These are phyloP conservation scores for Phocoena sinus DNA, from an alignment of 2,113 vertebrate species.

Conservation along the genomic window DNA sequence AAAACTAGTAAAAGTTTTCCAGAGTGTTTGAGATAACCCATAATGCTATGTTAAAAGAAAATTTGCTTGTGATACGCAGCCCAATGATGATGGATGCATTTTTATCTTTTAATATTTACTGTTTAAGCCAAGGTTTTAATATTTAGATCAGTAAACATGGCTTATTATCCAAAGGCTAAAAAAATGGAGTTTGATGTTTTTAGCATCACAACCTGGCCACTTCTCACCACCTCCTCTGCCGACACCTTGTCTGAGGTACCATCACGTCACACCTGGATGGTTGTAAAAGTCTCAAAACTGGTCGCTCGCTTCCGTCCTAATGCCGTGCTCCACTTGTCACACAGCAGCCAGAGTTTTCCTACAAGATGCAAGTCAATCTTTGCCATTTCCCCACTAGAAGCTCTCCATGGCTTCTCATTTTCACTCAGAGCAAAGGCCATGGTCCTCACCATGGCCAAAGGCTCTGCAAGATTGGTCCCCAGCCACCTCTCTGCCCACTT, in stretches of 20 bases:
- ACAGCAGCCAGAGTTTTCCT: background rate
- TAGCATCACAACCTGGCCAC: background rate
- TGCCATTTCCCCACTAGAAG: background rate
- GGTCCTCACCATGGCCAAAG: background rate
- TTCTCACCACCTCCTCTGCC: background rate
- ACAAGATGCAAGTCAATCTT: background rate
- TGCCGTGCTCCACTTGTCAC: background rate
- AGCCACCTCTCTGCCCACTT: background rate
- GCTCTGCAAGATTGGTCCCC: background rate
- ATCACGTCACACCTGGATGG: background rate
- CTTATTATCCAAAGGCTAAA: background rate
- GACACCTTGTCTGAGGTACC: background rate
- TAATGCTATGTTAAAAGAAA: background rate
- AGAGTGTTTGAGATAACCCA: background rate
- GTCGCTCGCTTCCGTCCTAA: background rate
- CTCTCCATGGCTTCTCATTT: background rate
- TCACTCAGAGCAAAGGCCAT: background rate
- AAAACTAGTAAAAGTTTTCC: background rate
- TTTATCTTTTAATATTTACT: background rate
- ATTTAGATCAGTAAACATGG: background rate
- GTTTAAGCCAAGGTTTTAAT: constrained; percentile 6
- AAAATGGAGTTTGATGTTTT: background rate
- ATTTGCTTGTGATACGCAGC: background rate
- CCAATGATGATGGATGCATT: background rate
- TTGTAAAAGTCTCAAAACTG: background rate